Conservation (phyloP, 1,140 invertebrate species). For the Liolophura sinensis region DNA sequence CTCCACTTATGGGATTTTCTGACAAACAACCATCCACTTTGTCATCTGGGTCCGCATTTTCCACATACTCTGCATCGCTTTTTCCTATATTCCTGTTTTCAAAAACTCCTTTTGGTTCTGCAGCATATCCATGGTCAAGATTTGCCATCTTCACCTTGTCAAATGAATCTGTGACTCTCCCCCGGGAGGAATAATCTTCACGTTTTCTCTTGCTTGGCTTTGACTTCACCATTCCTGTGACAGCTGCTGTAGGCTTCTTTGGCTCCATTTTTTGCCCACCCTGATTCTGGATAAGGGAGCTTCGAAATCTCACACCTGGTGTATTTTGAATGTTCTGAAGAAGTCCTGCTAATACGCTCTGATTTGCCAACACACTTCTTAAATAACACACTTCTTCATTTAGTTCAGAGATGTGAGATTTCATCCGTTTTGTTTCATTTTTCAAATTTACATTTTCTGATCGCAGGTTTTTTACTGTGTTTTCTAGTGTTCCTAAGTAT, state of each 20-base stretch:
- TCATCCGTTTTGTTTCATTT: constrained; percentile 4
- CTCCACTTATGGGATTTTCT: not conserved
- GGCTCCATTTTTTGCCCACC: not conserved
- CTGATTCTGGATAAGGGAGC: constrained; percentile 6
- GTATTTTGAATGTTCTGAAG: constrained; percentile 28
- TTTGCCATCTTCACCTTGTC: constrained; percentile 4
- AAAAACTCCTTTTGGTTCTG: not conserved
- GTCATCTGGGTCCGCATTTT: constrained; percentile 3
- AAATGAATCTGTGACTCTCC: not conserved
- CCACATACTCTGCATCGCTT: not conserved
- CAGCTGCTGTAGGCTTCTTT: constrained; percentile 3
- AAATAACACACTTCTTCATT: constrained; percentile 29
- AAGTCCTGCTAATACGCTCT: constrained; percentile 23
- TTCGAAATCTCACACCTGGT: constrained; percentile 21
- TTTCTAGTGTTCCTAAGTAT: constrained; percentile 29
- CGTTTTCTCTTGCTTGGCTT: not conserved
- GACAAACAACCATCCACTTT: not conserved
- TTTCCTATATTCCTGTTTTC: not conserved
- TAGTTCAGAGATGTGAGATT: constrained; percentile 8
- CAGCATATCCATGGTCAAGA: not conserved
- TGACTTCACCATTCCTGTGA: not conserved
- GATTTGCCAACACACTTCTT: constrained; percentile 33
- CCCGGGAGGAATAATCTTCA: not conserved
- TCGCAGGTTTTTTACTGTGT: constrained; percentile 11
- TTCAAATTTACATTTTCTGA: constrained; percentile 24